Evolutionary conservation across 1,140 invertebrate species (phyloP).

Genomic region (Drosophila gunungcola): DNA sequence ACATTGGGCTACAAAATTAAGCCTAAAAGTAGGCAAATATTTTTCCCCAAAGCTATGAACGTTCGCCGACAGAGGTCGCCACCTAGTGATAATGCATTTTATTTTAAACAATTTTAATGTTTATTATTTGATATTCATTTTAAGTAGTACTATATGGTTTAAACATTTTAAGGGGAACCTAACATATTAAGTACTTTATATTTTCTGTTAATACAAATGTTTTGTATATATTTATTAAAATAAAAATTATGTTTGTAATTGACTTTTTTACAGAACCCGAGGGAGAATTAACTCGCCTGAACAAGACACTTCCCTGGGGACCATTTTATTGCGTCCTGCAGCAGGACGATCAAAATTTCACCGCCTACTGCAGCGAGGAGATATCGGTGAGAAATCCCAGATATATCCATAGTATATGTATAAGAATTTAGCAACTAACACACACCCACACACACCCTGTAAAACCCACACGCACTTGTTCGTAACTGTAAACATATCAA

Average conservation of each 20-base stretch:
- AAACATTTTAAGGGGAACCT: not conserved
- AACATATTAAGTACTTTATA: no score
- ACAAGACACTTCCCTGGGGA: conserved; percentile 89
- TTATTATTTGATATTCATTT: not conserved
- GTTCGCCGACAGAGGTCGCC: conserved; percentile 34
- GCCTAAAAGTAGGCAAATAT: conserved; percentile 48
- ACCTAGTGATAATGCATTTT: not conserved
- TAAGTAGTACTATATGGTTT: not conserved
- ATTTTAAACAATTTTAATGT: no score
- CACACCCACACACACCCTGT: conserved; percentile 1
- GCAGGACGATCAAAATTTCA: conserved; percentile 93
- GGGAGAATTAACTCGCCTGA: conserved; percentile 71
- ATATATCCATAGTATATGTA: not conserved
- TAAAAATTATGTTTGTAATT: no score
- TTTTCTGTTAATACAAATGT: no score
- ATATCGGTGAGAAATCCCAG: conserved; percentile 88
- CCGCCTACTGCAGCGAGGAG: conserved; percentile 94
- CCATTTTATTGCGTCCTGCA: conserved; percentile 94
- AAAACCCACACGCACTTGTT: conserved; percentile 9
- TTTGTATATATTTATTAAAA: no score
- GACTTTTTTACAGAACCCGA: conserved; percentile 68
- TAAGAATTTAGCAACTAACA: not conserved
- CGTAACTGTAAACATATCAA: conserved; percentile 20
- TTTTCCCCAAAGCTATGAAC: conserved; percentile 5
- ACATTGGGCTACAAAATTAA: not conserved